Conservation (phyloP, 1,140 invertebrate genomes). For the Aphelinus atriplicis region DNA sequence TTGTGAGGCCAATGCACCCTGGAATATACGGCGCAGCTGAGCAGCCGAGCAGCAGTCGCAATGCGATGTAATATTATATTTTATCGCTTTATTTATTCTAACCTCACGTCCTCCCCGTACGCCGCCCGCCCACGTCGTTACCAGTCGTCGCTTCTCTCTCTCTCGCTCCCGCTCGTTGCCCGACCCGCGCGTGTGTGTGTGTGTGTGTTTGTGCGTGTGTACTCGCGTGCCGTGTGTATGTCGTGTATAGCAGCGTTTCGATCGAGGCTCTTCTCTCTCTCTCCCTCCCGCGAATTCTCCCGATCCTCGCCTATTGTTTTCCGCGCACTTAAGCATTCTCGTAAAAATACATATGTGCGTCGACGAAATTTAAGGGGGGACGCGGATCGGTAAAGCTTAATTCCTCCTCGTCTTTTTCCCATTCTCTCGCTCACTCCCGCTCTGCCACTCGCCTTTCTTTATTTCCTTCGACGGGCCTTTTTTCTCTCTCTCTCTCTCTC, state of each 20-base stretch:
- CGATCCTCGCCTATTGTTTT: constrained; percentile 38
- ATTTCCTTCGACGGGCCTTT: neutral
- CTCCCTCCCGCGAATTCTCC: constrained; percentile 31
- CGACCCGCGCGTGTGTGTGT: constrained; percentile 8
- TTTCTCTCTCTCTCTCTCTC: neutral
- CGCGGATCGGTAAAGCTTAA: constrained; percentile 35
- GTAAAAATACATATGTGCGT: constrained; percentile 37
- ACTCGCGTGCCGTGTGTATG: constrained; percentile 29
- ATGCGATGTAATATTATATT: constrained; percentile 54
- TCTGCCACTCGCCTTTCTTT: constrained; percentile 10
- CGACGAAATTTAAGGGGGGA: constrained; percentile 36
- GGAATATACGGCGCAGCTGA: constrained; percentile 57
- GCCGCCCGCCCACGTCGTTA: constrained; percentile 44
- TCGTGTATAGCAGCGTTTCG: constrained; percentile 33
- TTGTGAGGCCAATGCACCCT: constrained; percentile 62
- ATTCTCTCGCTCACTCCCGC: neutral
- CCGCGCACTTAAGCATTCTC: constrained; percentile 37
- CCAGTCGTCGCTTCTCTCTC: constrained; percentile 34
- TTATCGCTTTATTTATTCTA: constrained; percentile 61
- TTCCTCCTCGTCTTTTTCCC: constrained; percentile 7
- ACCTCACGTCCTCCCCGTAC: constrained; percentile 50
- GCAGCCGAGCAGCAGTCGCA: constrained; percentile 45
- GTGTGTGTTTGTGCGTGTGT: neutral
- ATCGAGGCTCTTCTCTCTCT: constrained; percentile 29
- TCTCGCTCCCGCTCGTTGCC: neutral